Base-by-base conservation (phyloP, 53 echinoderm and acorn worm species). In the Actinopyga echinites region DNA sequence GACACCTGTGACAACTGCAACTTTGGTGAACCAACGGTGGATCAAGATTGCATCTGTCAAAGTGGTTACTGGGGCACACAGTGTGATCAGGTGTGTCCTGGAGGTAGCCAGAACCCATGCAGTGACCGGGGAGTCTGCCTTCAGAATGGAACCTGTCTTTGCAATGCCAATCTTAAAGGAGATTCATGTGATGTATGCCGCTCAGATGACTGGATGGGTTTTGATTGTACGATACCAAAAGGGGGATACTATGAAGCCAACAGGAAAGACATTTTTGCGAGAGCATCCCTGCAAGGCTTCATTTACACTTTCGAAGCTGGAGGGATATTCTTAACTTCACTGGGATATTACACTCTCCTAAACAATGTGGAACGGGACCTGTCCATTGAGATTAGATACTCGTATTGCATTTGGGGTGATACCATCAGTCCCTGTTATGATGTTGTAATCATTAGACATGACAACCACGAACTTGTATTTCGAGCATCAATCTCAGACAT, bases 81-180 rank as follows among this genome's bases (percentile, higher is more conserved):
- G 9, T 95, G 95, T 79, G 49, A 53, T 29, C 34, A 59, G 11
- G 88, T 90, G 24, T 95, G 95, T 65, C 95, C 92, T n/a, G 95
- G 92, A 56, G 95, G 92, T 49, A 40, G 44, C 12, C 23, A 66
- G n/a, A 83, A 80, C 57, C 95, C 95, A 20, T 95, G 95, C 75
- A 85, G 49, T 49, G 69, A 61, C 57, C 82, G 92, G 56, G 95
- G 95, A 53, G 32, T 36, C 33, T 95, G 95, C 44, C 59, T 29
- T 28, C 34, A 21, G 4, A 84, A 85, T 49, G 95, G 95, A 31
- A 57, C 42, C 1, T 95, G 95, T 55, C 28, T 83, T 29, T 95
- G 95, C 30, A 62, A 92, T 63, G 83, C 84, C 21, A 95, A 95
- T 81, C 86, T 89, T 92, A 61, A 61, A 28, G 84, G 86, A 55